These are phyloP conservation scores for Oostethus manadensis DNA, from an alignment of 2,113 vertebrate genomes.

Conservation along the genomic window DNA sequence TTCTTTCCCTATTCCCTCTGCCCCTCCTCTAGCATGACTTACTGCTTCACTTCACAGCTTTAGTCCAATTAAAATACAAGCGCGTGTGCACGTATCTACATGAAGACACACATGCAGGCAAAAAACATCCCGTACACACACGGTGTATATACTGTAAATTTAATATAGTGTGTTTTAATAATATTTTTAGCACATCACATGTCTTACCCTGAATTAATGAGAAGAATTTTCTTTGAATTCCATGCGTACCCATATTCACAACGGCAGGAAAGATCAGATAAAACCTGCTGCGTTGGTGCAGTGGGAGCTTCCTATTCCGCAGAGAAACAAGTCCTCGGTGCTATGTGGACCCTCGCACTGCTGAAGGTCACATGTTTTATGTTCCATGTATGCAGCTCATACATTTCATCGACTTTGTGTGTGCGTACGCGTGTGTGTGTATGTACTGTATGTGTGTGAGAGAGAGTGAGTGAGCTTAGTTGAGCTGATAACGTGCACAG, in stretches of 20 bases:
- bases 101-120: conserved; percentile 3
- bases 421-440: conserved; percentile 38
- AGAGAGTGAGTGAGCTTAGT: conserved; percentile 8
- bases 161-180: neutral
- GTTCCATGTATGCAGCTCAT: conserved; percentile 70
- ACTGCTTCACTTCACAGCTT: conserved; percentile 73
- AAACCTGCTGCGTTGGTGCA: conserved; percentile 17
- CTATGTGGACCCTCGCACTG: conserved; percentile 49
- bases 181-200: conserved; percentile 23
- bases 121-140: conserved; percentile 4
- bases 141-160: neutral
- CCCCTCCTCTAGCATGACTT: conserved; percentile 66
- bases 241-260: conserved; percentile 8
- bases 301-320: conserved; percentile 50
- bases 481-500: conserved; percentile 35
- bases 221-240: conserved; percentile 19
- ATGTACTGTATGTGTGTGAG: conserved; percentile 14
- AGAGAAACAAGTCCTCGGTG: conserved; percentile 55
- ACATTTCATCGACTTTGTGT: conserved; percentile 69
- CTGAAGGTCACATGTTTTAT: conserved; percentile 72
- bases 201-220: conserved; percentile 23
- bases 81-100: conserved; percentile 27
- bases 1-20: conserved; percentile 46
- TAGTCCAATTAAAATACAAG: conserved; percentile 68
- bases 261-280: conserved; percentile 16